Evolutionary conservation across 2,113 vertebrate genomes (phyloP).

Genomic region (Montifringilla adamsi): DNA sequence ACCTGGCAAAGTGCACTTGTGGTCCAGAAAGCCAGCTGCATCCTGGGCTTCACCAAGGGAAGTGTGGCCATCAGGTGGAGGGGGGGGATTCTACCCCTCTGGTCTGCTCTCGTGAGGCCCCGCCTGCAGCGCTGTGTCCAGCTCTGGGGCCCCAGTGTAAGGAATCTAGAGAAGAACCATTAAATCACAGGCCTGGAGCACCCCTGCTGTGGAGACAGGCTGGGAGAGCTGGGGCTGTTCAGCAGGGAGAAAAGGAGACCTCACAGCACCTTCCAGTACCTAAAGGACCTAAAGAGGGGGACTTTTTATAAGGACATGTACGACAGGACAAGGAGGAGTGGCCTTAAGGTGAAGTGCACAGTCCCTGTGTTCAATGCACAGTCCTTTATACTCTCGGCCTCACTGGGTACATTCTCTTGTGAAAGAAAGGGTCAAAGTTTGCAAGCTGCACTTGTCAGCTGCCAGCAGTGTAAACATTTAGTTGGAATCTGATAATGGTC

Average conservation of each 20-base stretch:
- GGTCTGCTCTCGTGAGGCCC: fast-evolving
- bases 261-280: neutral
- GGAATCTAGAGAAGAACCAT: neutral
- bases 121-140: neutral
- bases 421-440: neutral
- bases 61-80: neutral
- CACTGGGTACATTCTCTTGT: neutral
- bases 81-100: neutral
- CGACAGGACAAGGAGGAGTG: fast-evolving
- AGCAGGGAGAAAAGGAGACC: neutral
- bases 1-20: neutral
- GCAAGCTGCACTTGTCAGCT: neutral
- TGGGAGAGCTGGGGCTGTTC: neutral
- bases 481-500: neutral
- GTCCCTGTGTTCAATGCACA: neutral
- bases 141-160: too few relatives aligned
- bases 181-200: neutral
- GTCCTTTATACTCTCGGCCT: neutral
- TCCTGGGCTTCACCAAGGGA: neutral
- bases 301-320: neutral
- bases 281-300: neutral
- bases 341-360: neutral
- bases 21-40: neutral
- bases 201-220: neutral
- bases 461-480: neutral